Conservation (phyloP, 2,113 vertebrate species). For the Miniopterus natalensis region DNA sequence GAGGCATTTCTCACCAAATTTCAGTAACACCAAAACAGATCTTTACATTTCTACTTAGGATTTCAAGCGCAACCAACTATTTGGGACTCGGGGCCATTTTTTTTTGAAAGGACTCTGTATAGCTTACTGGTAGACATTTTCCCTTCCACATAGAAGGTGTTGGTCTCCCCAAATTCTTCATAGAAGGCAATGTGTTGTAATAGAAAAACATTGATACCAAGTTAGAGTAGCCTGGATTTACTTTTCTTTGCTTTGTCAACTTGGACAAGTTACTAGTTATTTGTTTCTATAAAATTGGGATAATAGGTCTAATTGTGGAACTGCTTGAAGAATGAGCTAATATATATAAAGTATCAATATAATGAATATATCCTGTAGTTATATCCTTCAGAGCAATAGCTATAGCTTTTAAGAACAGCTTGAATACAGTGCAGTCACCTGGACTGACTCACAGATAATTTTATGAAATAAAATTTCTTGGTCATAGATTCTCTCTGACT, state of each 20-base stretch:
- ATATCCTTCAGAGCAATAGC: background rate
- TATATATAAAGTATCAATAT: background rate
- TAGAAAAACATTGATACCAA: background rate
- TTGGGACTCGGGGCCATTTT: background rate
- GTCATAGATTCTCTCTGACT: background rate
- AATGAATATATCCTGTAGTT: background rate
- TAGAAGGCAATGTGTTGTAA: background rate
- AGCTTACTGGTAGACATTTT: background rate
- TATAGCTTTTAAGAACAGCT: background rate
- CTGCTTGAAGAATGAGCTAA: background rate
- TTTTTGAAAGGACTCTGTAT: slow-evolving; percentile 24
- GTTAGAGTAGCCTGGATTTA: background rate
- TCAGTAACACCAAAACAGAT: background rate
- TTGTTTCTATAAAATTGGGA: background rate
- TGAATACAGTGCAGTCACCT: background rate
- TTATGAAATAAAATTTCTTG: background rate
- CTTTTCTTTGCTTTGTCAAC: background rate
- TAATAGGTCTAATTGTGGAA: slow-evolving; percentile 2
- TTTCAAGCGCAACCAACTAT: background rate
- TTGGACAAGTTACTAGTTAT: background rate
- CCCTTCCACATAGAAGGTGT: background rate
- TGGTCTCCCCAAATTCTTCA: background rate
- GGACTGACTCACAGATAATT: background rate
- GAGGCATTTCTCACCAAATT: background rate
- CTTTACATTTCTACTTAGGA: background rate